These are phyloP conservation scores for Hydrolagus affinis DNA, from an alignment of 2,113 vertebrate genomes.

Conservation along the genomic window DNA sequence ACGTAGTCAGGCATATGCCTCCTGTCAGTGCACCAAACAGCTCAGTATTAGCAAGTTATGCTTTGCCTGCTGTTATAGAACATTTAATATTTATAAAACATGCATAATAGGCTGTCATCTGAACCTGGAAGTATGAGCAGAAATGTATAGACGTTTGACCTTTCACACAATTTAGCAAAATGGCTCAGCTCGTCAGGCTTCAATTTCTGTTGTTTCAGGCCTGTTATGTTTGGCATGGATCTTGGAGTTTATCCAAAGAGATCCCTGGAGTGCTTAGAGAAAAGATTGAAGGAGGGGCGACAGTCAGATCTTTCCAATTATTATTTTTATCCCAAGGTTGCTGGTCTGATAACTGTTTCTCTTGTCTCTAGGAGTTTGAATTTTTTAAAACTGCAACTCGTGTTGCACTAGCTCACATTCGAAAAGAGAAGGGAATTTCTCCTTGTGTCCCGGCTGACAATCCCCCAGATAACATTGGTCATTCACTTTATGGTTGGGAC, in stretches of 20 bases:
- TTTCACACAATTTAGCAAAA: not conserved
- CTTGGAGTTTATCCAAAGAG: not conserved
- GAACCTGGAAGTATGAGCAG: not conserved
- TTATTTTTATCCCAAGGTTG: not conserved
- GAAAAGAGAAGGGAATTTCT: no score
- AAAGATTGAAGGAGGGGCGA: not conserved
- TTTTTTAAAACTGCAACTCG: not conserved
- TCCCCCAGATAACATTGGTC: no score
- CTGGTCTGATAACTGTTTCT: not conserved
- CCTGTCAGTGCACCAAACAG: not conserved
- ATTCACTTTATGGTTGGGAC: no score
- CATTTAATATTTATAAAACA: not conserved
- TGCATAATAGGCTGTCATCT: not conserved
- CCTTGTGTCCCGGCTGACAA: no score
- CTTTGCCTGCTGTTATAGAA: not conserved
- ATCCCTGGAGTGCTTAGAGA: not conserved
- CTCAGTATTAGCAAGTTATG: not conserved
- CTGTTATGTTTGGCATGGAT: not conserved
- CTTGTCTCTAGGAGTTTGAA: not conserved
- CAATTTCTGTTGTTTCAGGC: conserved; percentile 1
- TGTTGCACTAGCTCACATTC: no score
- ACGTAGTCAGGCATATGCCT: not conserved
- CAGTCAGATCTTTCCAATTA: no score
- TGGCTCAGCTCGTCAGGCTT: not conserved
- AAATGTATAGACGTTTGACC: not conserved